Conservation (phyloP, 2,113 vertebrate genomes). For the Calidris pygmaea region DNA sequence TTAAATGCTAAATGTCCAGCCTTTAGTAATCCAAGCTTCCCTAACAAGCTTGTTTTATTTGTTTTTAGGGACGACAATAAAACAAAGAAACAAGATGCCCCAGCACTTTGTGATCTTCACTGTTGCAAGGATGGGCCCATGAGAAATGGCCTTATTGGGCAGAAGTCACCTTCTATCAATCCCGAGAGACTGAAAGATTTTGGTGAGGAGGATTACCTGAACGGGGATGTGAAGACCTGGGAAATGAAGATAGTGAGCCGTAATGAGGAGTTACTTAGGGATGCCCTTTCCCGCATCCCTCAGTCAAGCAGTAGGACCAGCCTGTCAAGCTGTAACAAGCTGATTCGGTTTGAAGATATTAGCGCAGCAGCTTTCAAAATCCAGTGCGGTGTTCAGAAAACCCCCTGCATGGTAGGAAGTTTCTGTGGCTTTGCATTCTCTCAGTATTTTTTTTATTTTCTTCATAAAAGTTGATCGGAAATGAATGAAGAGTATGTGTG, state of each 20-base stretch:
- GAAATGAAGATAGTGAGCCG: conserved; percentile 72
- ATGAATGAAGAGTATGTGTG: neutral
- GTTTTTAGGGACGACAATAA: conserved; percentile 73
- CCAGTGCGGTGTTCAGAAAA: conserved; percentile 84
- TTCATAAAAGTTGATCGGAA: neutral
- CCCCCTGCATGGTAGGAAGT: conserved; percentile 84
- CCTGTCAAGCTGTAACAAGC: conserved; percentile 59
- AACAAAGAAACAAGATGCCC: conserved; percentile 51
- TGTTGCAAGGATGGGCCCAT: conserved; percentile 42
- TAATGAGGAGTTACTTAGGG: conserved; percentile 72
- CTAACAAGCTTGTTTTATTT: neutral
- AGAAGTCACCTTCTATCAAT: conserved; percentile 77
- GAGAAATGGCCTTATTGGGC: conserved; percentile 69
- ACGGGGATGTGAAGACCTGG: conserved; percentile 79
- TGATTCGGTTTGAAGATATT: conserved; percentile 87
- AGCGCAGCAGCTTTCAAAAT: conserved; percentile 88
- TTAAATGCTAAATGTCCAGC: neutral
- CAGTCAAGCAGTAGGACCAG: conserved; percentile 51
- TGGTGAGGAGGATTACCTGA: conserved; percentile 86
- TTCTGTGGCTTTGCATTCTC: neutral
- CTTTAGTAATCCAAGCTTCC: neutral
- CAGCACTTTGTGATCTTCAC: conserved; percentile 26
- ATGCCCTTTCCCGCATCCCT: conserved; percentile 69
- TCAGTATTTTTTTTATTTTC: neutral
- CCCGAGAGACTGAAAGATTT: conserved; percentile 89